Evolutionary conservation across 2,888 invertebrate species (phyloP).

Genomic region (Drosophila austrosaltans): DNA sequence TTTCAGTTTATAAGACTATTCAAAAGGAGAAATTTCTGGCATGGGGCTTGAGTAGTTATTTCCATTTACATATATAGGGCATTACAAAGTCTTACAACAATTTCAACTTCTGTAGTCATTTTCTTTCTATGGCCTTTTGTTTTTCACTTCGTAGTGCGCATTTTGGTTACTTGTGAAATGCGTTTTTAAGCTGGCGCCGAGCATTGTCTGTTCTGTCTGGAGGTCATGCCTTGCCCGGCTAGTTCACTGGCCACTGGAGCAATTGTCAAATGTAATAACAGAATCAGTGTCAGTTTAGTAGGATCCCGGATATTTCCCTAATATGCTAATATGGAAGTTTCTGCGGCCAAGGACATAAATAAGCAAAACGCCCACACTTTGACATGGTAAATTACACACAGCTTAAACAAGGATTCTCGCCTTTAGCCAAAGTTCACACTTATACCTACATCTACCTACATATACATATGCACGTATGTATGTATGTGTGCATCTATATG

Average conservation of each 20-base stretch:
- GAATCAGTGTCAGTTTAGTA: slow-evolving; percentile 46
- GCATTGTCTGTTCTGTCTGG: neutral
- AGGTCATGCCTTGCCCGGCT: neutral
- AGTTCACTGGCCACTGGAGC: slow-evolving; percentile 15
- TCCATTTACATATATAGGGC: neutral
- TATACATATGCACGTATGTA: neutral
- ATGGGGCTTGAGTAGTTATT: neutral
- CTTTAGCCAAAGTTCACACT: neutral
- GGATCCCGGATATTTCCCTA: slow-evolving; percentile 24
- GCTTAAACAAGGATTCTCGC: slow-evolving; percentile 47
- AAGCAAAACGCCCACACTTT: slow-evolving; percentile 50
- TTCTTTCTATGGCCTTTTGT: neutral
- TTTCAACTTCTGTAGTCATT: neutral
- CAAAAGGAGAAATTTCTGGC: neutral
- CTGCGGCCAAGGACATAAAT: slow-evolving; percentile 59
- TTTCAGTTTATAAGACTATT: neutral
- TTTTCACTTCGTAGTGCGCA: neutral
- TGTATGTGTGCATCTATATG: slow-evolving; percentile 63
- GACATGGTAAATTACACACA: slow-evolving; percentile 55
- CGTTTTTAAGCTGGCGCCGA: slow-evolving; percentile 6
- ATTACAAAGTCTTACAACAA: neutral
- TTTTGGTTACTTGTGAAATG: slow-evolving; percentile 2
- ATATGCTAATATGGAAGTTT: slow-evolving; percentile 27
- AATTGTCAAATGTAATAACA: slow-evolving; percentile 27
- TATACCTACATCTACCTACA: neutral